Conservation (phyloP, 2,113 vertebrate genomes). For the Ascaphus truei region DNA sequence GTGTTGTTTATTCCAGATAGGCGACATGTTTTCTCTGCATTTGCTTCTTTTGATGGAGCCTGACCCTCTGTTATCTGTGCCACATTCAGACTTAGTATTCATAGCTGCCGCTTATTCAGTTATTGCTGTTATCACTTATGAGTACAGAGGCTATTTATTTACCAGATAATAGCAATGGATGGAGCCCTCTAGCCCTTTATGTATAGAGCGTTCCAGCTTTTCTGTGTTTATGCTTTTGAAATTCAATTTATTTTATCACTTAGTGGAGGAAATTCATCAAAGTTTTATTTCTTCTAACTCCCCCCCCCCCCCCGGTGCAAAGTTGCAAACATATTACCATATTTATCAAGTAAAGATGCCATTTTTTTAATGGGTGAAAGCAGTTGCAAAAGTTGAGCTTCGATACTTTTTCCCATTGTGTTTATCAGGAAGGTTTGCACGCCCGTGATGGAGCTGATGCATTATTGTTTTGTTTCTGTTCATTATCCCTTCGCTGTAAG, state of each 20-base stretch:
- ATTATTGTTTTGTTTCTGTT: too few species aligned
- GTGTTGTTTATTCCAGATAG: too few species aligned
- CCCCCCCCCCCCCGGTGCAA: neutral
- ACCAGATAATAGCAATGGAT: conserved; percentile 24
- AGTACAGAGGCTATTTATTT: conserved; percentile 22
- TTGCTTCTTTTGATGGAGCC: neutral
- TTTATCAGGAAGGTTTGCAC: too few species aligned
- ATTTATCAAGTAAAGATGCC: too few species aligned
- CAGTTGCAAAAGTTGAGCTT: too few species aligned
- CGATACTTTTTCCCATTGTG: too few species aligned
- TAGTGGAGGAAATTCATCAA: conserved; percentile 18
- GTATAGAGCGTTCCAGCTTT: neutral
- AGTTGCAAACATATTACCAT: too few species aligned
- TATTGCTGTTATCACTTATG: conserved; percentile 21
- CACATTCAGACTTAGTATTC: neutral
- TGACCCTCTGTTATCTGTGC: neutral
- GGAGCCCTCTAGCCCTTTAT: conserved; percentile 25
- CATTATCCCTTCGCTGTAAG: too few species aligned
- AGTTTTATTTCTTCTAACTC: neutral
- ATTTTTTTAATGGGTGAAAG: too few species aligned
- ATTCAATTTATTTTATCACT: conserved; percentile 35
- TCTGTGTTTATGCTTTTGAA: conserved; percentile 24
- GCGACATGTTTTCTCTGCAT: neutral
- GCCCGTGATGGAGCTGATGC: too few species aligned
- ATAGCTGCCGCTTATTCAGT: neutral